phyloP scores from a whole-genome alignment of 2,797 vertebrate genomes.

The Silurus aristotelis region DNA sequence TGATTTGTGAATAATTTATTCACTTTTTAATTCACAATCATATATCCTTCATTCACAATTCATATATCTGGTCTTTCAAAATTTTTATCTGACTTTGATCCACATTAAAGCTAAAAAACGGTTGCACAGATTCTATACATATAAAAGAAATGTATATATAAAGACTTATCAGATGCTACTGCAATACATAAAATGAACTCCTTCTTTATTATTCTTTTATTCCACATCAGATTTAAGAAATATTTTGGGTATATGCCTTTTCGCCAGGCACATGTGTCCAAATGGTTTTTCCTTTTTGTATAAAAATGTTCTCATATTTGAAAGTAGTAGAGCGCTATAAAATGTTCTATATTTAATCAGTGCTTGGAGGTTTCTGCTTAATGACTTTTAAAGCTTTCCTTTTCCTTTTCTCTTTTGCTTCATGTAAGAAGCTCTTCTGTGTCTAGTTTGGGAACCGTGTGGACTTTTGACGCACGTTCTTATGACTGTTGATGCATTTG shows the following conservation, averaged over 20 bases:
- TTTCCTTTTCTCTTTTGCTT: neutral
- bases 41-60: neutral
- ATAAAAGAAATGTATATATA: neutral
- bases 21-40: neutral
- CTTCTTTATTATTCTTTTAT: neutral
- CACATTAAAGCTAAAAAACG: neutral
- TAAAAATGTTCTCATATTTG: neutral
- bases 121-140: too few species aligned
- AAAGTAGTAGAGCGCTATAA: neutral
- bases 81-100: neutral
- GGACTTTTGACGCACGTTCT: slow-evolving; percentile 49
- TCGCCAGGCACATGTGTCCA: neutral
- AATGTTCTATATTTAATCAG: neutral
- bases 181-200: neutral
- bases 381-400: neutral
- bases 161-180: neutral
- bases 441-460: slow-evolving; percentile 52
- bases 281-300: neutral
- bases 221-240: neutral
- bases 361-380: neutral
- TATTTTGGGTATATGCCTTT: neutral
- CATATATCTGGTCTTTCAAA: neutral
- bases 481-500: slow-evolving; percentile 21
- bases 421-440: neutral
- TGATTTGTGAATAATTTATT: neutral